phyloP scores from a whole-genome alignment of 1,140 invertebrate genomes.

The Marisa cornuarietis region DNA sequence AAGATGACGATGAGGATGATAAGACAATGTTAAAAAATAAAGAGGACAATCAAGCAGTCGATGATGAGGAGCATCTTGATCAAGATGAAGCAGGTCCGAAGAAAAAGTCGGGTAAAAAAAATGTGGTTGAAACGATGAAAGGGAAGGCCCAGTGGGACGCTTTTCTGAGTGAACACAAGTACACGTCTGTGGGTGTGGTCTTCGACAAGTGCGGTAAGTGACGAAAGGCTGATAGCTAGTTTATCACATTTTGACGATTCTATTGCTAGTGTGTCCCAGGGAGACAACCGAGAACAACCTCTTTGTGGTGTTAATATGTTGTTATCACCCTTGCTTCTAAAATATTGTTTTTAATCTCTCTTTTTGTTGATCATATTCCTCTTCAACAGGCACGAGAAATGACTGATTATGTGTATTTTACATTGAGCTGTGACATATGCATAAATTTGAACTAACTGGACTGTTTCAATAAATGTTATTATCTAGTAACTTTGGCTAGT shows the following conservation, averaged over 20 bases:
- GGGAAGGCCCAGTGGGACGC: constrained; percentile 16
- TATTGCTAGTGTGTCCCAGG: background rate
- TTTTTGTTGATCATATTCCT: background rate
- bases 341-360: background rate
- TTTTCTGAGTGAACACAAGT: constrained; percentile 16
- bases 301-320: background rate
- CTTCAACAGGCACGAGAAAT: background rate
- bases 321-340: background rate
- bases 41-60: background rate
- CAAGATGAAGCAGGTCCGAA: background rate
- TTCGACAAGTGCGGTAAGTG: constrained; percentile 29
- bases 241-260: background rate
- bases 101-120: background rate
- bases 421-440: background rate
- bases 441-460: no score
- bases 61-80: background rate
- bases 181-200: constrained; percentile 22
- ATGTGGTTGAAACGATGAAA: background rate
- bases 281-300: background rate
- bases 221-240: background rate
- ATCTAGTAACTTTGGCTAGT: no score
- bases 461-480: no score
- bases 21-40: background rate
- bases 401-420: background rate
- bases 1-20: background rate